A percentile compares a stretch with the other conserved stretches of the same genome.
Conservation (phyloP, 53 echinoderm and acorn worm genomes). For the Temnopleurus reevesii region DNA sequence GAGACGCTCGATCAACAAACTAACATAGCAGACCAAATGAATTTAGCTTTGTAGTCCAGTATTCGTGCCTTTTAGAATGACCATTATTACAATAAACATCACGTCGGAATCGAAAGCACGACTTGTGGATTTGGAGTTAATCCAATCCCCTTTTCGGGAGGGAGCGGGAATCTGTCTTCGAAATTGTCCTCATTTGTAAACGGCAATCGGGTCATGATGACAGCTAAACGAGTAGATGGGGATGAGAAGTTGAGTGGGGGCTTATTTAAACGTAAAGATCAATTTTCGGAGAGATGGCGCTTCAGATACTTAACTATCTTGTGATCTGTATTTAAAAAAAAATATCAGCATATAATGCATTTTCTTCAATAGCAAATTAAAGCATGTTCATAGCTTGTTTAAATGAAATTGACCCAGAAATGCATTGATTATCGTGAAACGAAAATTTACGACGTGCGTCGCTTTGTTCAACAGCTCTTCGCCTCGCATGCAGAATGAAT, state of each 20-base stretch:
- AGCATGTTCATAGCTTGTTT: too few species aligned
- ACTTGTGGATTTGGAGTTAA: neutral
- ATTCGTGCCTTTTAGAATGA: neutral
- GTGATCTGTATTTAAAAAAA: too few species aligned
- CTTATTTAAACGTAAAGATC: neutral
- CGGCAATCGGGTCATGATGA: neutral
- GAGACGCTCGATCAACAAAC: conserved; percentile 3
- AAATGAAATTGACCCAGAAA: too few species aligned
- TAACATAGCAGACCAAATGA: neutral
- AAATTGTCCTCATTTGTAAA: neutral
- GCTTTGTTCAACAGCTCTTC: too few species aligned
- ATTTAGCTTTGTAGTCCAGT: neutral
- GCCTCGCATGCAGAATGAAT: too few species aligned
- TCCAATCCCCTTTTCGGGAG: neutral
- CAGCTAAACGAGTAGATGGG: neutral
- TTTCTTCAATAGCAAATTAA: too few species aligned
- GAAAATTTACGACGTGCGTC: too few species aligned
- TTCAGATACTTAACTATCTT: too few species aligned
- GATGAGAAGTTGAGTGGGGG: neutral
- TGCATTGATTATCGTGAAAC: too few species aligned
- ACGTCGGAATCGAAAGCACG: neutral
- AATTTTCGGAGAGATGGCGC: too few species aligned
- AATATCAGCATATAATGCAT: too few species aligned
- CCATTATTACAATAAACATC: neutral
- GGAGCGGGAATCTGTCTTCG: neutral